Evolutionary conservation across 2,113 vertebrate genomes (phyloP).

Genomic region (Chloropsis cyanopogon): DNA sequence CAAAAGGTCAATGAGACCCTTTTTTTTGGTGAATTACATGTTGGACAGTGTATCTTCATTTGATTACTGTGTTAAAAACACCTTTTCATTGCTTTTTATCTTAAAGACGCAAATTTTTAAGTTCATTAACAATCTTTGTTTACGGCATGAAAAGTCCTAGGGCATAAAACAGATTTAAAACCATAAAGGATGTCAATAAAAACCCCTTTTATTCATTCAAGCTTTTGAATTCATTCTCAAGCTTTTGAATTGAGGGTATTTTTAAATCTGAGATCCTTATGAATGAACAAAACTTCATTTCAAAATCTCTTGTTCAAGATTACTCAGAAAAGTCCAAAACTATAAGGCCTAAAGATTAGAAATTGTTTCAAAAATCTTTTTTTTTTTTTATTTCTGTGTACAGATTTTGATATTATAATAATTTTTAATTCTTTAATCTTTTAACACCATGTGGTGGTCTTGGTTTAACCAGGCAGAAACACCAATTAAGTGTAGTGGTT

Average conservation of each 20-base stretch:
- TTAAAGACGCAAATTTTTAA: background rate
- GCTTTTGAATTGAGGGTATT: background rate
- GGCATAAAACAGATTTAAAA: background rate
- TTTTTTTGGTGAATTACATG: background rate
- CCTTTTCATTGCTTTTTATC: background rate
- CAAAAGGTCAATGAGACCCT: background rate
- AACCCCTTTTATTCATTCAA: too few relatives aligned
- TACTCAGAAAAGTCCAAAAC: background rate
- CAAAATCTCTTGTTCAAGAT: background rate
- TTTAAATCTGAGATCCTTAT: background rate
- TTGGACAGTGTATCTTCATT: background rate
- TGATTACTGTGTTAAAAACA: background rate
- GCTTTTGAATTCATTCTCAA: too few relatives aligned
- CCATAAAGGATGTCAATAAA: background rate
- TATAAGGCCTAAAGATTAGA: background rate
- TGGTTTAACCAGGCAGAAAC: background rate
- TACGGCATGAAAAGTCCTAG: background rate
- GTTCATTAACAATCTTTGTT: background rate
- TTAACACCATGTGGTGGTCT: background rate
- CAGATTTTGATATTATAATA: background rate
- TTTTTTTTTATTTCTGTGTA: accelerated
- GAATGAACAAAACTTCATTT: background rate
- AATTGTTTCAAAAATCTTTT: background rate
- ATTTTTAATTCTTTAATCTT: background rate
- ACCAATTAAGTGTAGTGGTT: background rate